These are phyloP conservation scores for Semotilus atromaculatus DNA, from an alignment of 2,797 vertebrate species.

Conservation along the genomic window DNA sequence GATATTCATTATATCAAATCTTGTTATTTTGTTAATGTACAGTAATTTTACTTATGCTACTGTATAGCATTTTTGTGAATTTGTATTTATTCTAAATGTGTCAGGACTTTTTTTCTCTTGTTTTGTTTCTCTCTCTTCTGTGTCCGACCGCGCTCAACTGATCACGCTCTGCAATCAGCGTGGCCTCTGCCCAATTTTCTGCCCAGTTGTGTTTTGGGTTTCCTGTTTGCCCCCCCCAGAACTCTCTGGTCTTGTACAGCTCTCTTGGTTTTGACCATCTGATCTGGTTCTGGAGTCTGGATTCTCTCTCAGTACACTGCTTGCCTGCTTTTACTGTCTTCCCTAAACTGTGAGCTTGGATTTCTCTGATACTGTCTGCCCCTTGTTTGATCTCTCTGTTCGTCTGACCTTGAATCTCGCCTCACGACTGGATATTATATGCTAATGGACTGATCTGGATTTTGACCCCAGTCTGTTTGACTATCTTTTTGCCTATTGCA, in stretches of 20 bases:
- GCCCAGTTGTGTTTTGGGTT: neutral
- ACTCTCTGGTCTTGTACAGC: neutral
- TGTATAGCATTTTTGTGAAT: no score
- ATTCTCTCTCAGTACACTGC: neutral
- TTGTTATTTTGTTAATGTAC: no score
- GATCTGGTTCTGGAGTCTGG: neutral
- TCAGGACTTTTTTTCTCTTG: no score
- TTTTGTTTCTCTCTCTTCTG: no score
- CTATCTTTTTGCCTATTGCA: neutral
- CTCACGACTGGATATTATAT: neutral
- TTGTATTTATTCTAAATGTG: no score
- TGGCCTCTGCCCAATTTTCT: no score
- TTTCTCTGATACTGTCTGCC: neutral
- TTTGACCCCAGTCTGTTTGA: neutral
- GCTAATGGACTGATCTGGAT: neutral
- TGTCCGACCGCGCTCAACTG: no score
- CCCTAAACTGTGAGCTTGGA: neutral
- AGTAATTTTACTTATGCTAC: no score
- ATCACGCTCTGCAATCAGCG: no score
- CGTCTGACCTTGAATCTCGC: neutral
- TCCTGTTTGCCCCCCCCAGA: neutral
- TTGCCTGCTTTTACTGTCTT: neutral
- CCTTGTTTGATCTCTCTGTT: neutral
- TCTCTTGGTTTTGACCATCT: neutral
- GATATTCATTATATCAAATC: no score